phyloP scores from a whole-genome alignment of 2,797 vertebrate species.

The Melanotaenia boesemani region DNA sequence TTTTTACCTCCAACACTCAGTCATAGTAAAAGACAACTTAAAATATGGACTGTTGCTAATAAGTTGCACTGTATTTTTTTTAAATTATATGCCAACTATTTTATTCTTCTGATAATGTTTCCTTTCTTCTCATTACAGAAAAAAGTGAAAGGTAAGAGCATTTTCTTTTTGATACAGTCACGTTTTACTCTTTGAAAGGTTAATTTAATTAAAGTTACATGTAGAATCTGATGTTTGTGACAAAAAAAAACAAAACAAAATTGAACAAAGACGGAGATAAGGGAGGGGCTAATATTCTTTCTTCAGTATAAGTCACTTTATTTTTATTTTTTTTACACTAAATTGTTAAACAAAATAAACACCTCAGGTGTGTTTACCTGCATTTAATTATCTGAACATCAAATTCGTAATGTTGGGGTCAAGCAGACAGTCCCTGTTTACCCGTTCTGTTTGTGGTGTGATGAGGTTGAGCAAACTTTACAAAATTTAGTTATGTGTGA shows the following conservation, averaged over 20 bases:
- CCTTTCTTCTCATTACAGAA: slow-evolving; percentile 62
- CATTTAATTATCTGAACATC: no score
- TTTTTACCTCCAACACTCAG: not conserved
- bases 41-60: not conserved
- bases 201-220: not conserved
- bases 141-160: slow-evolving; percentile 75
- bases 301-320: no score
- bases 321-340: no score
- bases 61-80: not conserved
- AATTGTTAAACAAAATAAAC: no score
- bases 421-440: no score
- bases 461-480: no score
- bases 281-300: no score
- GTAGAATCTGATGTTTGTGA: not conserved
- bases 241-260: not conserved
- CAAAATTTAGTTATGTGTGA: no score
- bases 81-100: not conserved
- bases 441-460: no score
- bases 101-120: slow-evolving; percentile 26
- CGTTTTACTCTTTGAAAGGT: not conserved
- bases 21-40: not conserved
- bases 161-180: slow-evolving; percentile 10
- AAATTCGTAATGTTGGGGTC: no score
- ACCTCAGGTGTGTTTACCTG: no score
- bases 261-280: no score